These are phyloP conservation scores for Sebastes goodei DNA, from an alignment of 2,797 vertebrate species.

Conservation along the genomic window DNA sequence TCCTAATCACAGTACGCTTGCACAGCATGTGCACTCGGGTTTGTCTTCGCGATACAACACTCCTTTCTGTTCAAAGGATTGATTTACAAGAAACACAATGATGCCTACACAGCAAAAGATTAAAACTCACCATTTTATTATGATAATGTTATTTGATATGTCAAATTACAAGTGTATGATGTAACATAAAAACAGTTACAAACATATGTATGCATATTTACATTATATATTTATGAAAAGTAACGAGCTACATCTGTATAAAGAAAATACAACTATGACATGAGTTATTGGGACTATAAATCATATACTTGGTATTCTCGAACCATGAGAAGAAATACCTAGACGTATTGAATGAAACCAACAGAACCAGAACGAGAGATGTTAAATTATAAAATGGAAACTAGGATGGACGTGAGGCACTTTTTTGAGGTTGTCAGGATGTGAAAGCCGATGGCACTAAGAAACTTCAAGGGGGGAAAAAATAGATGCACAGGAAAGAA, in stretches of 20 bases:
- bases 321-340: slow-evolving; percentile 84
- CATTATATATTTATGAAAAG: slow-evolving; percentile 93
- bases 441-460: slow-evolving; percentile 87
- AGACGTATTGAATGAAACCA: slow-evolving; percentile 79
- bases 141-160: slow-evolving; percentile 92
- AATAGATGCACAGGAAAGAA: slow-evolving; percentile 78
- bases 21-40: not conserved
- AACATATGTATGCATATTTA: slow-evolving; percentile 96
- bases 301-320: slow-evolving; percentile 88
- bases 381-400: slow-evolving; percentile 88
- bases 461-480: slow-evolving; percentile 50
- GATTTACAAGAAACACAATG: slow-evolving; percentile 18
- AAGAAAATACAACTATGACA: slow-evolving; percentile 91
- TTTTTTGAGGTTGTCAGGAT: slow-evolving; percentile 90
- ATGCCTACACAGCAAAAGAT: slow-evolving; percentile 68
- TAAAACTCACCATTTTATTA: slow-evolving; percentile 93
- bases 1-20: not conserved
- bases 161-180: slow-evolving; percentile 94
- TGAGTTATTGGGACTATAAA: slow-evolving; percentile 92
- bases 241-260: slow-evolving; percentile 91
- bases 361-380: slow-evolving; percentile 86
- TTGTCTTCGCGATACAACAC: not conserved
- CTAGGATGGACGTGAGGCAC: slow-evolving; percentile 94
- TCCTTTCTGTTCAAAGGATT: rapidly evolving
- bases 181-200: slow-evolving; percentile 96